phyloP scores from a whole-genome alignment of 2,113 vertebrate species.

The Clinocottus analis region DNA sequence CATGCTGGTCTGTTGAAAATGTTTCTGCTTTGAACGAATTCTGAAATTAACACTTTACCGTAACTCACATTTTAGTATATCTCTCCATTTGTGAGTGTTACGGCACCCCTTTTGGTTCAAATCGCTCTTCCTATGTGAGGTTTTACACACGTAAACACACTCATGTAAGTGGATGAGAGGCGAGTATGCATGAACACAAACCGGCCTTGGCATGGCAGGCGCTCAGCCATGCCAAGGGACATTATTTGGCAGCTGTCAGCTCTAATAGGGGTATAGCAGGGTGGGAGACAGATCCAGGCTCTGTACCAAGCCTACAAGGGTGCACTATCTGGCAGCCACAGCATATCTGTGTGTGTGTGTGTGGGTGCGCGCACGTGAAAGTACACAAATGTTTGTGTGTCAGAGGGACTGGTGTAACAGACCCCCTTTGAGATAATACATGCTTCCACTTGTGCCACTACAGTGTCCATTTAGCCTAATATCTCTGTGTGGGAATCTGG shows the following conservation, averaged over 20 bases:
- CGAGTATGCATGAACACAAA: conserved; percentile 55
- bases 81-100: neutral
- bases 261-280: conserved; percentile 75
- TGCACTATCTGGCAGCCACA: conserved; percentile 73
- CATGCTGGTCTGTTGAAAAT: neutral
- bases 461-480: conserved; percentile 54
- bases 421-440: conserved; percentile 50
- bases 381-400: conserved; percentile 51
- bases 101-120: neutral
- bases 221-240: conserved; percentile 74
- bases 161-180: conserved; percentile 30
- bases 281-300: conserved; percentile 72
- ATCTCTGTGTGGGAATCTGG: conserved; percentile 28
- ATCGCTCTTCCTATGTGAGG: conserved; percentile 12
- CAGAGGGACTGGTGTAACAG: conserved; percentile 49
- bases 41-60: neutral
- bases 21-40: too few relatives aligned
- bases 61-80: neutral
- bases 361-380: conserved; percentile 18
- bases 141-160: conserved; percentile 29
- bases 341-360: conserved; percentile 32
- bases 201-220: conserved; percentile 59
- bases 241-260: conserved; percentile 84
- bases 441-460: conserved; percentile 43
- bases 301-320: conserved; percentile 68